A percentile compares a stretch with the other conserved stretches of the same genome.
Evolutionary conservation across 53 echinoderm and acorn worm genomes (phyloP).

Genomic region (Patiria pectinifera): DNA sequence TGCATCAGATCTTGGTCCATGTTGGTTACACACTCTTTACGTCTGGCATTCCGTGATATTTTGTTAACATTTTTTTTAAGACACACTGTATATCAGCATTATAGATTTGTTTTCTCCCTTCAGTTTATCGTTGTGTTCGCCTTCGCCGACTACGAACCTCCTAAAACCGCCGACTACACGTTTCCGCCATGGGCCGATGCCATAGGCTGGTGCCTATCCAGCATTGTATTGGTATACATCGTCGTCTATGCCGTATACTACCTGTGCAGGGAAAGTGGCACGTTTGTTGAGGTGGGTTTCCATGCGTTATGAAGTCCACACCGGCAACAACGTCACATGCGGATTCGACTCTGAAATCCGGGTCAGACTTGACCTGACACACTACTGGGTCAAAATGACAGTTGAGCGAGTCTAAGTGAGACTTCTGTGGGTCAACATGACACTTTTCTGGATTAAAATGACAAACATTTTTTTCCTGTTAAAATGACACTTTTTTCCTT

Average conservation of each 20-base stretch:
- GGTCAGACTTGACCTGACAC: neutral
- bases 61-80: too few species aligned
- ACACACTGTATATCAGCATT: neutral
- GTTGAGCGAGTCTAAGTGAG: too few species aligned
- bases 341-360: too few species aligned
- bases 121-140: slow-evolving; percentile 82
- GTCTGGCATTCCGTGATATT: too few species aligned
- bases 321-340: too few species aligned
- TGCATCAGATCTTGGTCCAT: too few species aligned
- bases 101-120: neutral
- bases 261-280: slow-evolving; percentile 56
- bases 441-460: too few species aligned
- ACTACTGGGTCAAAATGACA: neutral
- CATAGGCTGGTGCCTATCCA: slow-evolving; percentile 78
- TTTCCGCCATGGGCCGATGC: slow-evolving; percentile 86
- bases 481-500: too few species aligned
- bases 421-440: too few species aligned
- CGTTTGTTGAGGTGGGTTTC: slow-evolving; percentile 68
- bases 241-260: slow-evolving; percentile 63
- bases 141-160: slow-evolving; percentile 75
- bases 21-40: too few species aligned
- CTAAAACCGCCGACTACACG: slow-evolving; percentile 67
- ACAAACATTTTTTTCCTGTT: too few species aligned
- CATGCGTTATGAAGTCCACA: neutral
- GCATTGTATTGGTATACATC: slow-evolving; percentile 66